These are phyloP conservation scores for Lanius collurio DNA, from an alignment of 2,113 vertebrate genomes.

Conservation along the genomic window DNA sequence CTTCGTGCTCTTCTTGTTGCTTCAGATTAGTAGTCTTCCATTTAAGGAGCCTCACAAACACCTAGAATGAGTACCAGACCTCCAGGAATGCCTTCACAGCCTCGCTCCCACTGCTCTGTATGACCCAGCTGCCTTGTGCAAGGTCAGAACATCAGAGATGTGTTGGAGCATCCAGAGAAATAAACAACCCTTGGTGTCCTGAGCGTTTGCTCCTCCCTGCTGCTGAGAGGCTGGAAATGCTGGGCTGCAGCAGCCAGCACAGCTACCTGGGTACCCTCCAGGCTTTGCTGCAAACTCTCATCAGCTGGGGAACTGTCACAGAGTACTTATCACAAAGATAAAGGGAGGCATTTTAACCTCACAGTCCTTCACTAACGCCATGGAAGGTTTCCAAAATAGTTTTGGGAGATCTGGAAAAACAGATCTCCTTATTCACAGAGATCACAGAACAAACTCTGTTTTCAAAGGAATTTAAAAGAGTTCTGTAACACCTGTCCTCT, in stretches of 20 bases:
- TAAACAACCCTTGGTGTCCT: background rate
- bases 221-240: background rate
- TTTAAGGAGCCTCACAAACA: background rate
- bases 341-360: background rate
- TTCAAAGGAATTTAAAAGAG: background rate
- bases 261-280: background rate
- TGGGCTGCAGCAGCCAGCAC: background rate
- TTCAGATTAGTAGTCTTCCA: background rate
- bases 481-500: background rate
- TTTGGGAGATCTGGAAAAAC: background rate
- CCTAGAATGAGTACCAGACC: background rate
- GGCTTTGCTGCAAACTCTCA: background rate
- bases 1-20: background rate
- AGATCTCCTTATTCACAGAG: background rate
- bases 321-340: background rate
- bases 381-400: background rate
- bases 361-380: background rate
- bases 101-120: background rate
- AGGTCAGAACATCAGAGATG: background rate
- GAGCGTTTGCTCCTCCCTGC: background rate
- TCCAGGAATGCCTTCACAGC: background rate
- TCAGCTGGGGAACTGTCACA: background rate
- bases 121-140: background rate
- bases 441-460: background rate
- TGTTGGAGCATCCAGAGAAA: background rate